Evolutionary conservation across 2,797 vertebrate genomes (phyloP), one percentile per base, ranked within the genome.

Genomic region (Clarias pachynema): DNA sequence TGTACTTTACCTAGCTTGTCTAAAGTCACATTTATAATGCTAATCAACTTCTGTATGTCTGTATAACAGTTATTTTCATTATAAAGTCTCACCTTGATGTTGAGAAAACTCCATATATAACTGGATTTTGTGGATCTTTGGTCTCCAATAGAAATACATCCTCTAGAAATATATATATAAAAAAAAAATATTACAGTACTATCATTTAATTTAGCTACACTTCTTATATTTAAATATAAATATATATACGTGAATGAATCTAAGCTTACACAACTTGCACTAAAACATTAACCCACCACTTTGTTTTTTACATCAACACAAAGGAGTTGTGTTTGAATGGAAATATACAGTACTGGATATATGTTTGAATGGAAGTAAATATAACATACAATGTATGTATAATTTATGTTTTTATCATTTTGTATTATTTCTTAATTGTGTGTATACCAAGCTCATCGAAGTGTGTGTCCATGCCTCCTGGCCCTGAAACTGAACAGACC

Each of bases 141-240:
- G 95, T 96, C 88, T 86, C 95, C 91, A 97, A 91, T 15, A 97
- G 92, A 89, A 97, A 97, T 83, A 97, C 91, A 84, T 97, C 96
- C 94, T 97, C 97, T 97, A 89, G 26, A 85, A 81, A 77, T 1
- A 82, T n/a, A 74, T n/a, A n/a, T n/a, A n/a, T n/a, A 81, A 62
- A 84, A 37, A 2, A 73, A 26, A 44, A 37, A 20, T 69, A 7
- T 3, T 69, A 37, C 12, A 49, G 37, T 24, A 24, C 22, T 5
- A 40, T 20, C 1, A 70, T n/a, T 5, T 24, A 5, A 70, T 24
- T 24, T 24, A 2, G 1, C 9, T 24, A 40, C 37, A 10, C 4
- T 24, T 70, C 34, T 7, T 40, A 7, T 40, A 40, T 40, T 40
- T 40, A 22, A n/a, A 3, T 34, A 44, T 34, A 70, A 37, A 70